These are phyloP conservation scores for Ectemnius continuus DNA, from an alignment of 2,888 invertebrate species.

Conservation along the genomic window DNA sequence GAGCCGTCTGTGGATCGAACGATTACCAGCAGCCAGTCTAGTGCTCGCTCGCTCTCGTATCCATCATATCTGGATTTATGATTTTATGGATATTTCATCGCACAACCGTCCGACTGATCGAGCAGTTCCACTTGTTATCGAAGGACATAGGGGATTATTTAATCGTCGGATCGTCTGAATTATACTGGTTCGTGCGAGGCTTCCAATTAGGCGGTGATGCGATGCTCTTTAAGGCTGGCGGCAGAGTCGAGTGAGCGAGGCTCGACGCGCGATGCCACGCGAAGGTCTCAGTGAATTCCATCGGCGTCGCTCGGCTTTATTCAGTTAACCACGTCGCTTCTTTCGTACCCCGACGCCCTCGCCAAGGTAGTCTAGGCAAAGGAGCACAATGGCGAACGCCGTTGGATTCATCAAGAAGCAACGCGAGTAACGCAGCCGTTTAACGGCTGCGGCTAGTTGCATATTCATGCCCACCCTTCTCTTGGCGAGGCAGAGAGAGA, in stretches of 20 bases:
- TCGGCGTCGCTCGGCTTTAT: constrained; percentile 15
- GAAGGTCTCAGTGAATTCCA: background rate
- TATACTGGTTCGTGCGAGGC: no score
- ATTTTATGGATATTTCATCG: constrained; percentile 45
- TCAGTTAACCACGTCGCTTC: constrained; percentile 28
- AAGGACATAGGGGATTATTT: no score
- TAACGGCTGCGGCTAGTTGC: constrained; percentile 70
- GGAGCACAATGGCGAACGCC: constrained; percentile 33
- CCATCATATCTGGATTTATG: constrained; percentile 38
- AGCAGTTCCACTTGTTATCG: background rate
- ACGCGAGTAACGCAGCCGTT: constrained; percentile 68
- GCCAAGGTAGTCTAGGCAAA: constrained; percentile 7
- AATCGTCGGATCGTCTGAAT: no score
- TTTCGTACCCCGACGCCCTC: background rate
- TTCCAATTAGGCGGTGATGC: no score
- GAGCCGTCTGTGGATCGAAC: constrained; percentile 48
- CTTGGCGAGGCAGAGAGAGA: background rate
- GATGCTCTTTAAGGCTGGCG: no score
- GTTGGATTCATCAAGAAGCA: constrained; percentile 65
- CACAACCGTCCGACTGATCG: background rate
- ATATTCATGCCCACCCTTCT: constrained; percentile 70
- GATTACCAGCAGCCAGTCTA: constrained; percentile 49
- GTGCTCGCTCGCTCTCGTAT: constrained; percentile 31
- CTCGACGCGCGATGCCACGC: no score
- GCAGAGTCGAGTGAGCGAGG: no score